phyloP scores from a whole-genome alignment of 92 coral and sea anemone genomes.

The Epizoanthus stellaris region DNA sequence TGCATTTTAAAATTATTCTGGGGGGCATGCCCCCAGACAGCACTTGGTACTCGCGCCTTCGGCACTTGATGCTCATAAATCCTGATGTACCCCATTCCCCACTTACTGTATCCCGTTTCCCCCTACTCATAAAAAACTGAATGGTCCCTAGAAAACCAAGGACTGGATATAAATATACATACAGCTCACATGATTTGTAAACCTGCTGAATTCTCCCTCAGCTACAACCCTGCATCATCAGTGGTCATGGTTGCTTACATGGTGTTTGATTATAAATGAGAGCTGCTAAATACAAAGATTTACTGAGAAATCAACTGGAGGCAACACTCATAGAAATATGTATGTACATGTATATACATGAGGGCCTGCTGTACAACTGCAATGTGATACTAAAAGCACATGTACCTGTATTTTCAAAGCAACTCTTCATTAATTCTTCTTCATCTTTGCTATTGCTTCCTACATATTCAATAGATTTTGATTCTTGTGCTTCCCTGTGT shows the following conservation, averaged over 20 bases:
- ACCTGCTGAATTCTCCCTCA: background rate
- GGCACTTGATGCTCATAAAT: background rate
- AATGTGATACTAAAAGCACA: background rate
- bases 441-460: background rate
- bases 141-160: background rate
- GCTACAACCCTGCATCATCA: background rate
- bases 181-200: background rate
- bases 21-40: background rate
- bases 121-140: conserved; percentile 1
- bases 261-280: background rate
- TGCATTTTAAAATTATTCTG: background rate
- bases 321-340: background rate
- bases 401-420: conserved; percentile 3
- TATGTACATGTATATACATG: background rate
- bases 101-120: background rate
- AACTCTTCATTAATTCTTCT: background rate
- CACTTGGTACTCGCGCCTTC: background rate
- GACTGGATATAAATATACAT: background rate
- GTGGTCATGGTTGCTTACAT: conserved; percentile 5
- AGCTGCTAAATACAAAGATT: background rate
- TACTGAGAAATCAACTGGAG: background rate
- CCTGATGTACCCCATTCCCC: background rate
- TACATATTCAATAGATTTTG: background rate
- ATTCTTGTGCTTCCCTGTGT: conserved; percentile 3
- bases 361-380: conserved; percentile 4